These are phyloP conservation scores for Saccostrea echinata DNA, from an alignment of 1,140 invertebrate genomes.

Conservation along the genomic window DNA sequence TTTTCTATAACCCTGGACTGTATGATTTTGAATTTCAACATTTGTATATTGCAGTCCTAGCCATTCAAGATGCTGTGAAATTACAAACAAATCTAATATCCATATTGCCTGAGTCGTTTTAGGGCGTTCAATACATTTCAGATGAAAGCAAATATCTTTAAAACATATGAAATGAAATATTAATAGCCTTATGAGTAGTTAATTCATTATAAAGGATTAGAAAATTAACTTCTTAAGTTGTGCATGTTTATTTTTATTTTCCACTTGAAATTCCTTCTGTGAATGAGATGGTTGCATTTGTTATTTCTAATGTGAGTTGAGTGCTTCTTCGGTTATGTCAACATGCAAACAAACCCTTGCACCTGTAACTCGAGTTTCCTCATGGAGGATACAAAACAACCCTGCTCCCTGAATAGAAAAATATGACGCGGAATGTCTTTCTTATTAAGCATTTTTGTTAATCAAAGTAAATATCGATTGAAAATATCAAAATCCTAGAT, in stretches of 20 bases:
- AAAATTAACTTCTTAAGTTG: conserved; percentile 57
- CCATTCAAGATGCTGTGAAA: neutral
- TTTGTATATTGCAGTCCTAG: neutral
- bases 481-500: conserved; percentile 44
- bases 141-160: conserved; percentile 25
- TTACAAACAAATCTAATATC: conserved; percentile 36
- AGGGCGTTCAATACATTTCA: conserved; percentile 27
- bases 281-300: conserved; percentile 42
- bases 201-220: conserved; percentile 55
- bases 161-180: conserved; percentile 44
- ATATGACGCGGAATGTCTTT: conserved; percentile 26
- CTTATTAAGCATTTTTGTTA: conserved; percentile 41
- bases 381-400: neutral
- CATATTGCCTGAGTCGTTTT: conserved; percentile 28
- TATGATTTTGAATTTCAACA: neutral
- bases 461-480: conserved; percentile 47
- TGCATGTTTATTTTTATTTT: conserved; percentile 50
- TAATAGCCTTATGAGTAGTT: conserved; percentile 47
- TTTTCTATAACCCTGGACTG: neutral
- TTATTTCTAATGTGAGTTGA: conserved; percentile 41
- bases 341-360: conserved; percentile 42
- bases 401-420: conserved; percentile 18
- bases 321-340: conserved; percentile 44
- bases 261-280: conserved; percentile 8
- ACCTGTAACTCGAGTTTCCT: conserved; percentile 40